These are phyloP conservation scores for Tholera decimalis DNA, from an alignment of 2,888 invertebrate species.

Conservation along the genomic window DNA sequence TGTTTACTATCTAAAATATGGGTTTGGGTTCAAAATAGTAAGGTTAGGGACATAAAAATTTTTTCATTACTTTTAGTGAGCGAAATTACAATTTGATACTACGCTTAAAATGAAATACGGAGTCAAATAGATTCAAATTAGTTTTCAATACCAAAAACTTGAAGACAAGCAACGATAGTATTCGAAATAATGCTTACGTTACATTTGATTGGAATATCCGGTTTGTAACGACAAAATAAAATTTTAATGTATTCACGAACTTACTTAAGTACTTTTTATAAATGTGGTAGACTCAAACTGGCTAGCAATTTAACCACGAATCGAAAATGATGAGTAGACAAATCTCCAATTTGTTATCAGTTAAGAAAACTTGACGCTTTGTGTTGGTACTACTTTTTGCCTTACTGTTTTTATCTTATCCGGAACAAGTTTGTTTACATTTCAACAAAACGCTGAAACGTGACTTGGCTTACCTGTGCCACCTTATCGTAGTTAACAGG, in stretches of 20 bases:
- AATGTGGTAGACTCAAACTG: not conserved
- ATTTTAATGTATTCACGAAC: not conserved
- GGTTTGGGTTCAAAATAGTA: no score
- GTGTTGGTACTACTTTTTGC: slow-evolving; percentile 66
- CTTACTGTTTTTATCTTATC: slow-evolving; percentile 89
- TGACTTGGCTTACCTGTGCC: slow-evolving; percentile 85
- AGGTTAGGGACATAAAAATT: no score
- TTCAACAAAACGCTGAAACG: slow-evolving; percentile 89
- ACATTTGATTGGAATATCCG: not conserved
- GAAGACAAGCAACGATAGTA: not conserved
- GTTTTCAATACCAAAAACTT: not conserved
- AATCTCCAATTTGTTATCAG: slow-evolving; percentile 69
- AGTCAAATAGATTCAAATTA: not conserved
- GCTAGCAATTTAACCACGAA: slow-evolving; percentile 8
- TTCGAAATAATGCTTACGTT: not conserved
- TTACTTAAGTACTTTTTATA: not conserved
- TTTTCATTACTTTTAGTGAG: no score
- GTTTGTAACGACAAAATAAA: not conserved
- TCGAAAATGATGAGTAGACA: slow-evolving; percentile 35
- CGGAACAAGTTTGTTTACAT: slow-evolving; percentile 91
- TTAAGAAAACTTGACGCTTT: slow-evolving; percentile 73
- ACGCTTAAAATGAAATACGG: not conserved
- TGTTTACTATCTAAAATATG: slow-evolving; percentile 79
- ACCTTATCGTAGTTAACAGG: slow-evolving; percentile 87
- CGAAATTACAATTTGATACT: not conserved